Base-by-base conservation (phyloP, 64 coral and sea anemone genomes). In the Trachythela sp. region DNA sequence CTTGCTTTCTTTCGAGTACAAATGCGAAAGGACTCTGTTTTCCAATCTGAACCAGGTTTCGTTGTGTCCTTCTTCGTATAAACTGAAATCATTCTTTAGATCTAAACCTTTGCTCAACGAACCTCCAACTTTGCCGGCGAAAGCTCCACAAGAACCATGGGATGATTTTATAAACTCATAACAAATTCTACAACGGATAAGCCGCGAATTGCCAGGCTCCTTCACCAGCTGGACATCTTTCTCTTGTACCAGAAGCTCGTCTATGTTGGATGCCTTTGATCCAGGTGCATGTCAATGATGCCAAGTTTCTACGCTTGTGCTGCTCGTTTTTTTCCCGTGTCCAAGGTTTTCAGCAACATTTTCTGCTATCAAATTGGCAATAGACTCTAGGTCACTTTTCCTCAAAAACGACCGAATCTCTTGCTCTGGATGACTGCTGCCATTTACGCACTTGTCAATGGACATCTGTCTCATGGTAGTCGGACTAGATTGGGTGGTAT, bases 21-120 rank as follows among this genome's bases (percentile, higher is more conserved):
- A 77, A 77, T 77, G 71, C 4, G 71, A 77, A 77, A 77, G 11
- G 31, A 77, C 13, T 39, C 71, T 77, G 71, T 77, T 33, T 35
- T 77, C 30, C 71, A 77, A 35, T 18, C 71, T 77, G 71, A 8
- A 77, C 71, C 71, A 77, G 11, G 71, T 77, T 35, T 77, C 71
- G 17, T 77, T 77, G 71, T 77, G 71, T n/a, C 71, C 71, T 4
- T 77, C 17, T 35, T 77, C 30, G 71, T 3, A n/a, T 6, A 77
- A 7, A 36, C 2, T 35, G 2, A 77, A 77, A 77, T 35, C 29
- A 17, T 13, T 38, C 71, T 38, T 77, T 17, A 77, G 8, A 38
- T 32, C 71, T n/a, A 77, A 77, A 1, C 26, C 71, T 77, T 77
- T 77, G 29, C 71, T 27, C 13, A 77, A n/a, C 36, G 26, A 38